Evolutionary conservation across 2,888 invertebrate genomes (phyloP), one percentile per base, ranked within the genome.

Genomic region (Monochamus alternatus): DNA sequence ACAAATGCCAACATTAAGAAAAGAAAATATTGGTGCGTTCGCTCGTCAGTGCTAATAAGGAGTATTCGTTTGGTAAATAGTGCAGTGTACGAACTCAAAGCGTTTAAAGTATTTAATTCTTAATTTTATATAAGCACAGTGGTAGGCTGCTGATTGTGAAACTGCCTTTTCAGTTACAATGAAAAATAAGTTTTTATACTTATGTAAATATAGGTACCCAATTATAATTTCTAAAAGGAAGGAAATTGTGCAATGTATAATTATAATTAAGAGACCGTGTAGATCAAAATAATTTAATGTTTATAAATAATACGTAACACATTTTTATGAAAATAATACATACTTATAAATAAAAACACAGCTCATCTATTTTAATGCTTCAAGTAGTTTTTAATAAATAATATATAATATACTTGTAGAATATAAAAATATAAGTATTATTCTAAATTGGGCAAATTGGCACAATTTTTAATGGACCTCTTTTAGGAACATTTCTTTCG

Each of bases 301-400:
- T 74, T 68, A 74, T 67, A 68, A 74, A 63, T 71, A 71, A 63
- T 63, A 63, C 52, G 63, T 51, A 63, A 12, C 59, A 14, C 22
- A 10, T 58, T 59, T 73, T 75, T 75, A 76, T 76, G 68, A 73
- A 78, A 78, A 75, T 76, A 75, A 78, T 76, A 78, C 80, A 73
- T 78, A 80, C 80, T 77, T 78, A 80, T 60, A 75, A 68, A 74
- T 72, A 75, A 77, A 74, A 78, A 80, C 80, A 80, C 80, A 80
- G 80, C 78, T 80, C 80, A 79, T 76, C 73, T 75, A 62, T 47
- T 68, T 74, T 68, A 68, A 74, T 68, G 68, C 68, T 31, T 63
- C 51, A 68, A 68, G 62, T 52, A 58, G 58, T 43, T 51, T 63
- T 32, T 65, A 70, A 70, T 71, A 71, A 71, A 71, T 71, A 71